Evolutionary conservation across 1,140 invertebrate genomes (phyloP), one percentile per base, ranked within the genome.

Genomic region (Drosophila truncata): DNA sequence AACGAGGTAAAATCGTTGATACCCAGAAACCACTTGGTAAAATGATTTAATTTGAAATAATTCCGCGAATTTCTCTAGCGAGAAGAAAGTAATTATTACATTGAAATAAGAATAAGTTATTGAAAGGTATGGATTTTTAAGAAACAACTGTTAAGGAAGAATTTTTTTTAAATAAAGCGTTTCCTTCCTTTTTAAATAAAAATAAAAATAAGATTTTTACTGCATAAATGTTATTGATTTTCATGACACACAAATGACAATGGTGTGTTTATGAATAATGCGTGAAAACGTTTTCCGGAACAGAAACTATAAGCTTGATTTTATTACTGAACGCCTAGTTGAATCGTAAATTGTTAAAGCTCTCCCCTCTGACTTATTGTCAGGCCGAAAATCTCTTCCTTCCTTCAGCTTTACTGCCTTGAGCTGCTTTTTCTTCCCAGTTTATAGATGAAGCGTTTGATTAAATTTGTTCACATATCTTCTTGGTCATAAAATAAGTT

Each of bases 391-490:
- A 55, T 55, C 52, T 55, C 52, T 55, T 37, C 14, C 16, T 55
- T 11, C 14, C 52, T 23, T 55, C 52, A 55, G 20, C 14, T 37
- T 55, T 37, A 55, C 52, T 10, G 52, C 52, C 52, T 37, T 54
- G 50, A 54, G 50, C 50, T 54, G 50, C 18, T 35, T 23, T 23
- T 37, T 37, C 33, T 54, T 37, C 52, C 52, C 52, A 11, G 52
- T 55, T 55, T 55, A 55, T 55, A 55, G 52, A 55, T 55, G 20
- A 55, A 13, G 52, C 52, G 5, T 55, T 55, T 55, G 52, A 55
- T 55, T 55, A 55, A 55, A 55, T 55, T 55, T 55, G 52, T 39
- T 55, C 52, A 20, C 5, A 55, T 55, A 55, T 55, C 52, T 55
- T 55, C 1, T 37, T 1, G 52, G 52, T 55, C 52, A 55, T 55